Evolutionary conservation across 2,797 vertebrate genomes (phyloP).

Genomic region (Girardinus metallicus): DNA sequence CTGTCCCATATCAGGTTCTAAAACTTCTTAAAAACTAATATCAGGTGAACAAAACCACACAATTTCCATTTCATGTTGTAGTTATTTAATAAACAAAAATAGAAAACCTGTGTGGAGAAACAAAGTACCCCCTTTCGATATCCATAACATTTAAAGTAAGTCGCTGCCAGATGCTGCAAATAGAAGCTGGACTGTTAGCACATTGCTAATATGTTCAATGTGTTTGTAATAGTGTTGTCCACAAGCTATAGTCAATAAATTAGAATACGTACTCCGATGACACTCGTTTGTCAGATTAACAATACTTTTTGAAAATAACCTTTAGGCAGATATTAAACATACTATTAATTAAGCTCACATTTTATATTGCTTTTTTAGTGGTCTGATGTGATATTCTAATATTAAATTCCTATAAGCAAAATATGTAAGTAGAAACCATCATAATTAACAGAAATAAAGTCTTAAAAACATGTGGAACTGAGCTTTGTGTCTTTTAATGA

Average conservation of each 20-base stretch:
- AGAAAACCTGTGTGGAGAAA: not conserved
- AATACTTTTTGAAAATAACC: not conserved
- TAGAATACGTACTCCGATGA: not conserved
- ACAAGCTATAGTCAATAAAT: not conserved
- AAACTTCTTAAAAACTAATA: not conserved
- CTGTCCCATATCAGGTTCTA: not conserved
- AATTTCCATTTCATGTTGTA: not conserved
- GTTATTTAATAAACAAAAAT: not conserved
- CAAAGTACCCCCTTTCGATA: not conserved
- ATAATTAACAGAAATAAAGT: not conserved
- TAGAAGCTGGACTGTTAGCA: not conserved
- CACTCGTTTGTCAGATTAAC: not conserved
- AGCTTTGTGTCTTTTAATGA: not conserved
- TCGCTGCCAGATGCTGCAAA: not conserved
- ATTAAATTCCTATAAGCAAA: not conserved
- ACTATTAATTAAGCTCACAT: not conserved
- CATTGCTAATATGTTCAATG: not conserved
- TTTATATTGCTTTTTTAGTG: not conserved
- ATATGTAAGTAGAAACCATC: not conserved
- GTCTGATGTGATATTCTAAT: not conserved
- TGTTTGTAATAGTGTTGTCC: not conserved
- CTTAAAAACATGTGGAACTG: not conserved
- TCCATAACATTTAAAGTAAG: not conserved
- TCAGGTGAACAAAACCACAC: not conserved
- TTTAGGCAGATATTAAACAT: not conserved